Evolutionary conservation across 64 coral and sea anemone species (phyloP).

Genomic region (Pocillopora damicornis): DNA sequence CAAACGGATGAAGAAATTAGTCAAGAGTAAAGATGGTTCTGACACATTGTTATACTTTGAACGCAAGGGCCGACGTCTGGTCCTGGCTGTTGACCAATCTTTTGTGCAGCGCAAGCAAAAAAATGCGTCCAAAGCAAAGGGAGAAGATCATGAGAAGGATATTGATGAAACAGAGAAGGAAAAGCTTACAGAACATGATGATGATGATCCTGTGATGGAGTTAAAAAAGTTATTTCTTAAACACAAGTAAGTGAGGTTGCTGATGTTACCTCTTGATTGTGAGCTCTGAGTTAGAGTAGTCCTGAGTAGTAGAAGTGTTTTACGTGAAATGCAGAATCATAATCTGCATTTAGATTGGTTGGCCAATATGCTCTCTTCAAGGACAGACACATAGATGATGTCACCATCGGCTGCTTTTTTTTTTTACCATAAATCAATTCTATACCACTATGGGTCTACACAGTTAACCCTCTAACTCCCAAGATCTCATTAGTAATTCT

Average conservation of each 20-base stretch:
- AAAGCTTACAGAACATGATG: background rate
- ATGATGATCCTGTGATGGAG: background rate
- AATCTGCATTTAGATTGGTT: no score
- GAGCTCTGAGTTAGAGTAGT: no score
- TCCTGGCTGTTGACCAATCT: slow-evolving; percentile 54
- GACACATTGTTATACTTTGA: slow-evolving; percentile 49
- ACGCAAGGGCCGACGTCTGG: slow-evolving; percentile 45
- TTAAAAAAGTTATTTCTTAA: slow-evolving; percentile 49
- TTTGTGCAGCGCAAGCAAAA: slow-evolving; percentile 49
- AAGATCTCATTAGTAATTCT: no score
- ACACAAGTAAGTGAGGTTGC: slow-evolving; percentile 31
- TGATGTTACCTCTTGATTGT: no score
- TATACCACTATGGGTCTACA: no score
- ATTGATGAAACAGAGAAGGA: slow-evolving; percentile 13
- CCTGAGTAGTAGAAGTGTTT: no score
- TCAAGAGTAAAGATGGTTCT: slow-evolving; percentile 41
- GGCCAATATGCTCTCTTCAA: no score
- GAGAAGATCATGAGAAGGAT: slow-evolving; percentile 20
- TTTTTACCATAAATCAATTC: no score
- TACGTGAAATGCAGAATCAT: no score
- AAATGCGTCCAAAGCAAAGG: background rate
- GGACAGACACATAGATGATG: no score
- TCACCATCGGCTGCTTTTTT: no score
- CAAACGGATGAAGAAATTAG: slow-evolving; percentile 53
- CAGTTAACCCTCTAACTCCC: no score